Evolutionary conservation across 2,113 vertebrate species (phyloP), one percentile per base, ranked within the genome.

Genomic region (Glaucidium brasilianum): DNA sequence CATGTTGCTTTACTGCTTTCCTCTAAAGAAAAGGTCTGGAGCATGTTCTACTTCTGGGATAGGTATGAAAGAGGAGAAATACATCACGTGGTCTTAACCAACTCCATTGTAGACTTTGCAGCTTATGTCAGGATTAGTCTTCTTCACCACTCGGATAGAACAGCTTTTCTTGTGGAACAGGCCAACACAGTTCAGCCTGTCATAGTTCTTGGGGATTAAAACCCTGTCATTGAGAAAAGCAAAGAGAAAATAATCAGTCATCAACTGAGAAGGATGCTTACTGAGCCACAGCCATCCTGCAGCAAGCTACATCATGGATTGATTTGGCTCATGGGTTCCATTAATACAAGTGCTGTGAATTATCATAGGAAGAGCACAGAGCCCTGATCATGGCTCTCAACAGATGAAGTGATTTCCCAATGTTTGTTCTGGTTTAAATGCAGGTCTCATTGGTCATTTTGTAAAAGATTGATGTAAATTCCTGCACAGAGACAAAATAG

Each of bases 81-180:
- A 20, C 52, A 71, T 53, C 34, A 10, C 1, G 0, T 25, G 19
- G 9, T 81, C 71, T 88, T 97, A 97, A 77, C 78, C 90, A 77
- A 72, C 5, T 66, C 93, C 93, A 17, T 94, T 92, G 85, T 96
- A 96, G 96, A 97, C 81, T 85, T 91, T 96, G 85, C 97, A 97
- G 15, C 12, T 91, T 77, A 96, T 43, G 9, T 96, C 95, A 67
- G 96, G 97, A 58, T 97, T 95, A 22, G 93, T 86, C 56, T 94
- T 97, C 88, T 95, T 97, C 68, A 97, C 96, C 49, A 97, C 97
- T 19, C 92, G 87, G 22, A 97, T 96, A 52, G 97, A 96, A 35
- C 97, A 97, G 68, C 89, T 97, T 76, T 96, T 96, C 90, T 94
- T 97, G 85, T 97, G 96, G 79, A 96, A 97, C 0, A 97, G 85